Evolutionary conservation across 2,113 vertebrate species (phyloP).

Genomic region (Osmerus eperlanus): DNA sequence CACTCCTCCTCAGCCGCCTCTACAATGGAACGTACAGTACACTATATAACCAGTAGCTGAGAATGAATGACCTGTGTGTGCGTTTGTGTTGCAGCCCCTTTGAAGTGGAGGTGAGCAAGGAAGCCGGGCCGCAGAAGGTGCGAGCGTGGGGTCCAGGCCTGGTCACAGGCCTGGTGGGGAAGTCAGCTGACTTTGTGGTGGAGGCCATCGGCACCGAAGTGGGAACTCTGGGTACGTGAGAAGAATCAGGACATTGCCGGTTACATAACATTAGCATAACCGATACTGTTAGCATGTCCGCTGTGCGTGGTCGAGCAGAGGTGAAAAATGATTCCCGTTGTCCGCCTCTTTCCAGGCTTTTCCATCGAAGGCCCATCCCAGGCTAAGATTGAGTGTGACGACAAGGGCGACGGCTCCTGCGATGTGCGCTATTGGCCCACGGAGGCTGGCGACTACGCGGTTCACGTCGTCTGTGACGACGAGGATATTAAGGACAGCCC

Average conservation of each 20-base stretch:
- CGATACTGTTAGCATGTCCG: neutral
- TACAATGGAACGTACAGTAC: neutral
- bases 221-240: slow-evolving; percentile 84
- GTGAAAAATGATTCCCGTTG: neutral
- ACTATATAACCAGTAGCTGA: neutral
- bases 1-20: neutral
- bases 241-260: too few species aligned
- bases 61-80: slow-evolving; percentile 6
- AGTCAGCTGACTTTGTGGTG: slow-evolving; percentile 93
- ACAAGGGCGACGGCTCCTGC: slow-evolving; percentile 89
- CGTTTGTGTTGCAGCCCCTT: slow-evolving; percentile 75
- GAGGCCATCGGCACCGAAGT: slow-evolving; percentile 92
- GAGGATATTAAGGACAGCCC: slow-evolving; percentile 93
- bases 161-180: slow-evolving; percentile 89
- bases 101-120: slow-evolving; percentile 83
- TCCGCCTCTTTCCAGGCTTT: slow-evolving; percentile 74
- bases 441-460: slow-evolving; percentile 87
- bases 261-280: neutral
- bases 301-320: neutral
- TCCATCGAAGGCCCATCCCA: slow-evolving; percentile 94
- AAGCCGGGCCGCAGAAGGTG: slow-evolving; percentile 87
- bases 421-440: slow-evolving; percentile 95
- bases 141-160: slow-evolving; percentile 94
- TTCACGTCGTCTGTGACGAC: slow-evolving; percentile 93
- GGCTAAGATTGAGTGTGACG: slow-evolving; percentile 93